Conservation (phyloP, 1,140 invertebrate species). For the Araneus ventricosus region DNA sequence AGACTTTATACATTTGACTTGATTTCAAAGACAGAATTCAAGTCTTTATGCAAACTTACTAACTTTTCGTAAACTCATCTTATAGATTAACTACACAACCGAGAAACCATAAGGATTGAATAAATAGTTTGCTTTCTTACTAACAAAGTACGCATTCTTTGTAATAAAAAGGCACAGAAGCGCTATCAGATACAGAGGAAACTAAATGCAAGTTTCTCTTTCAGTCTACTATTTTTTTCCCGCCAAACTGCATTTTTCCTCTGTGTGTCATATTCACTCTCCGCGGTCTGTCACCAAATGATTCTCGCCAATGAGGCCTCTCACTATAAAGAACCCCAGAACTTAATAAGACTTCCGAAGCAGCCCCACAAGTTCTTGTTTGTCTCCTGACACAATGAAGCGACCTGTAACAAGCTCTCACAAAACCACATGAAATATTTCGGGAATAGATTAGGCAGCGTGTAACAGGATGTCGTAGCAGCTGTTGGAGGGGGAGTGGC, state of each 20-base stretch:
- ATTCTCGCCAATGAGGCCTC: not conserved
- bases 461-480: conserved; percentile 16
- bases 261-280: not conserved
- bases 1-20: too few species aligned
- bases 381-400: not conserved
- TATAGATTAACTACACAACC: too few species aligned
- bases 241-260: not conserved
- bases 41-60: too few species aligned
- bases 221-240: too few species aligned
- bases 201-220: too few species aligned
- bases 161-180: too few species aligned
- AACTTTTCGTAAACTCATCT: too few species aligned
- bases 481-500: not conserved
- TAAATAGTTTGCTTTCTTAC: too few species aligned
- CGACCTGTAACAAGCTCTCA: conserved; percentile 12
- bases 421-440: conserved; percentile 32
- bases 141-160: too few species aligned
- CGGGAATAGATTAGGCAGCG: conserved; percentile 14
- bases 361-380: not conserved
- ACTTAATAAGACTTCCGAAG: conserved; percentile 22
- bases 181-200: too few species aligned
- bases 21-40: too few species aligned
- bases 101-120: too few species aligned
- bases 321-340: not conserved
- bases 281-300: not conserved